phyloP scores from a whole-genome alignment of 2,797 vertebrate genomes.

The Halcyon chelicuti region DNA sequence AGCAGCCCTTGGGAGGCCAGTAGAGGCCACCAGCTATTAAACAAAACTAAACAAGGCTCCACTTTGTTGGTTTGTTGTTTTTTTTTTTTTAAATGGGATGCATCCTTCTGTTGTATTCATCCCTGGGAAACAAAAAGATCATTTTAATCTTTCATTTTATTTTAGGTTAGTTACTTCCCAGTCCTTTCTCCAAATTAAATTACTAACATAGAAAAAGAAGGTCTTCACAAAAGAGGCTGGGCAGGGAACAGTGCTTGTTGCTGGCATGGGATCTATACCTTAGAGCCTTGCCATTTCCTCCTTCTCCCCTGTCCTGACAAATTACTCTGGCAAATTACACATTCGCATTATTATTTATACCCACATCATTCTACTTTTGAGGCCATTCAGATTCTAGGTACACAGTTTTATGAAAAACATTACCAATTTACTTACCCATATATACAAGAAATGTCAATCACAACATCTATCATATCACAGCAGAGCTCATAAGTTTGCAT shows the following conservation, averaged over 20 bases:
- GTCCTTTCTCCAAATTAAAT: background rate
- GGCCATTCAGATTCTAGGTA: background rate
- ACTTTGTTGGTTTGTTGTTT: background rate
- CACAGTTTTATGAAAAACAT: background rate
- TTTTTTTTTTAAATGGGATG: background rate
- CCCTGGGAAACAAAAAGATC: background rate
- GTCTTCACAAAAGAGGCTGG: background rate
- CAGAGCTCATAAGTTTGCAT: slow-evolving; percentile 94
- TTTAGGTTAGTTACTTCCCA: background rate
- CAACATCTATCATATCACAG: slow-evolving; percentile 95
- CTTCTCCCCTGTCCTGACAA: background rate
- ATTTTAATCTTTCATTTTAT: background rate
- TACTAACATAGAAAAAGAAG: background rate
- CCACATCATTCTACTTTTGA: background rate
- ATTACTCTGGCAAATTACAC: background rate
- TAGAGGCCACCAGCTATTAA: background rate
- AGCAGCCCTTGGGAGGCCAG: background rate
- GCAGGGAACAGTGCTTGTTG: background rate
- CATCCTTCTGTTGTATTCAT: background rate
- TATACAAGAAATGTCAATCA: slow-evolving; percentile 95
- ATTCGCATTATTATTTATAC: background rate
- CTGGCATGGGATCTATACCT: background rate
- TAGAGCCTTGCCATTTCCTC: background rate
- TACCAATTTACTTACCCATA: slow-evolving; percentile 85
- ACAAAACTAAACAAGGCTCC: background rate